phyloP scores from a whole-genome alignment of 2,113 vertebrate species.

The Chloropsis cyanopogon region DNA sequence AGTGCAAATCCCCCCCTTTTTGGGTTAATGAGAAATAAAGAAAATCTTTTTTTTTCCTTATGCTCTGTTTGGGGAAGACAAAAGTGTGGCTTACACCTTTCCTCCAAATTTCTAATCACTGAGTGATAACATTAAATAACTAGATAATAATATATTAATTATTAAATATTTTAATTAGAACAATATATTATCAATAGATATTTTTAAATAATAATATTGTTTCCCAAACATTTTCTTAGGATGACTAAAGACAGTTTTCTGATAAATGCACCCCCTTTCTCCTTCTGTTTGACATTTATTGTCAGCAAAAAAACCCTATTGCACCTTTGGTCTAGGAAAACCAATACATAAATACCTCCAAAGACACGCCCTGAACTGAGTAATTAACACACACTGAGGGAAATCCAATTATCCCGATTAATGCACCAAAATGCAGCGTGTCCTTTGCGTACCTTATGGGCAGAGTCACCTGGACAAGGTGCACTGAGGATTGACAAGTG shows the following conservation, averaged over 20 bases:
- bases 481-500: not conserved
- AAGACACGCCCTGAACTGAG: not conserved
- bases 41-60: not conserved
- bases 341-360: not conserved
- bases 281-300: not conserved
- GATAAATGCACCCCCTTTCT: not conserved
- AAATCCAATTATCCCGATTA: not conserved
- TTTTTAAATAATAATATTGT: not conserved
- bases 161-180: not conserved
- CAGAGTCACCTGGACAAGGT: not conserved
- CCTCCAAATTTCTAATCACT: not conserved
- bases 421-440: rapidly evolving
- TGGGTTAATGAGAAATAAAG: not conserved
- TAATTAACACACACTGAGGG: not conserved
- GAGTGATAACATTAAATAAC: not conserved
- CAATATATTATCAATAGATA: not conserved
- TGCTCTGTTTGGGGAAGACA: not conserved
- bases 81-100: not conserved
- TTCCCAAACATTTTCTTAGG: not conserved
- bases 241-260: not conserved
- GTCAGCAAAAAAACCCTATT: rapidly evolving
- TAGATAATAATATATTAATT: not conserved
- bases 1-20: not conserved
- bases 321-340: not conserved
- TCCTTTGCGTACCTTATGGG: not conserved